Evolutionary conservation across 2,888 invertebrate genomes (phyloP), one percentile per base, ranked within the genome.

Genomic region (Chloromyia formosa): DNA sequence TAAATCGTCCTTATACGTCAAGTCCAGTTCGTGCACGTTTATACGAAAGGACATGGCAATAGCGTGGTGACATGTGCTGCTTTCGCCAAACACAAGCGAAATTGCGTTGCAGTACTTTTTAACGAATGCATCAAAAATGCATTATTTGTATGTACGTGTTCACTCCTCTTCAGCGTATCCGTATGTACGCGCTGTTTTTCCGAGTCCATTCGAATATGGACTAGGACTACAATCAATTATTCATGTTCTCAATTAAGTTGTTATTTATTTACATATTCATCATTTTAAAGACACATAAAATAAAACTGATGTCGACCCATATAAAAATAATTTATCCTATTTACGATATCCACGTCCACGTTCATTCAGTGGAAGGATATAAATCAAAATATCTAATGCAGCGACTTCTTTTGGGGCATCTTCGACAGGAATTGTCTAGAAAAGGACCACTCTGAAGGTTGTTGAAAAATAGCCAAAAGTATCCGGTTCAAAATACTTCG

Each of bases 161-260:
- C 27, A 7, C 3, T 35, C 27, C 27, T 35, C 2, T 35, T 35
- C 7, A 35, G 27, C 27, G 27, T 35, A n/a, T n/a, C n/a, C 16
- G 42, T 20, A 40, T 61, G 12, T 27, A 49, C 66, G 49, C 66
- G 66, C 1, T 12, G 22, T 45, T 35, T 12, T 66, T 2, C 16
- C 22, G 18, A 45, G 18, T 22, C 22, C 49, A 22, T 23, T 49
- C 66, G 42, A 9, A 66, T 66, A 49, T 49, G 73, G 60, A 76
- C 73, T 74, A 60, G 73, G 60, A 76, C 73, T 74, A 60, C 71
- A 58, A 73, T 76, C 73, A 74, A 61, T 73, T 73, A 76, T 76
- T 74, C 76, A 76, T 20, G 18, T 54, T 58, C 73, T 68, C 76
- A 76, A 76, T 76, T 76, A 74, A 69, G 27, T 40, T 54, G 42